Base-by-base conservation (phyloP, 2,888 invertebrate species). In the Microctonus hyperodae region DNA sequence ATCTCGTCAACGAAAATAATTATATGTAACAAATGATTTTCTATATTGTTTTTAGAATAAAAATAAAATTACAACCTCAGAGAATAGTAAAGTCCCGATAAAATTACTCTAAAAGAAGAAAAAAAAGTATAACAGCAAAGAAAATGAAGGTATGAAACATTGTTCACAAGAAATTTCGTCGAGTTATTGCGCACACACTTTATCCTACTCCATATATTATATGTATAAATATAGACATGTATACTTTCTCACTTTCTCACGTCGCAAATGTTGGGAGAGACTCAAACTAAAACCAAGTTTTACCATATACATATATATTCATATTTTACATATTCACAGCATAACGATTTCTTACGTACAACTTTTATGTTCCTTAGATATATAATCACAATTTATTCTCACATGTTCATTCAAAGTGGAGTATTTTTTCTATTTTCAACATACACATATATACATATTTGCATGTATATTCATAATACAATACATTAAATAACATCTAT, bases 401-500 rank as follows among this genome's bases (percentile, higher is more conserved):
- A 11, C 22, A 23, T 51, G 22, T 22, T 22, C 22, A 11, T 51
- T 5, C 11, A 22, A 23, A 22, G 6, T 11, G 22, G 22, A 35
- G 10, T 37, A 37, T 40, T 58, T 58, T 59, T 16, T 40, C 13
- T 44, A 28, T 44, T 23, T 23, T 40, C 6, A 6, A 13, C 25
- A 9, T 23, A 28, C 40, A 25, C 58, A 48, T 16, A 40, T 44
- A n/a, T 25, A 9, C 22, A 48, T 16, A 40, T 44, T n/a, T 25
- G 9, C 22, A 64, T 16, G 13, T 44, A 44, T 31, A n/a, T n/a
- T n/a, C n/a, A n/a, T n/a, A n/a, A n/a, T 28, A 6, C 23, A 51
- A 23, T 51, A 50, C 48, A 62, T 50, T 37, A 56, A 22, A 59
- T 25, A 25, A 55, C 31, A 48, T 67, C 66, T 50, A 67, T 67